phyloP scores from a whole-genome alignment of 2,888 invertebrate genomes.

The Thumatha senex region DNA sequence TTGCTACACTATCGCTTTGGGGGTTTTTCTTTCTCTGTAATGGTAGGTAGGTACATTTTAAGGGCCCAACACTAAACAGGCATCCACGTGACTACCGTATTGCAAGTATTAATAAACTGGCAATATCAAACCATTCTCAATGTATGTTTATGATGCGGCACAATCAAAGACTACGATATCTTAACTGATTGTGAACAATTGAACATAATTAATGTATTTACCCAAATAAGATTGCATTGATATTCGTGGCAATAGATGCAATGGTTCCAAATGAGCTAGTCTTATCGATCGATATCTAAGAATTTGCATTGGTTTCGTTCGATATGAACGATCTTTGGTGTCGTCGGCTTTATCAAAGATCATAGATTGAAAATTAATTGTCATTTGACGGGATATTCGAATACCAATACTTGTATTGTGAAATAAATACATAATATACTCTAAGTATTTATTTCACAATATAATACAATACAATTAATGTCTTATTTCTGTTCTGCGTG shows the following conservation, averaged over 20 bases:
- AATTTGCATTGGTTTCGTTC: slow-evolving; percentile 32
- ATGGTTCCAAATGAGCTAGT: slow-evolving; percentile 24
- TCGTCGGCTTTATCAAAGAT: slow-evolving; percentile 21
- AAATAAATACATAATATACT: background rate
- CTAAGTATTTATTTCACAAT: too few relatives aligned
- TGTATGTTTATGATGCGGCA: slow-evolving; percentile 48
- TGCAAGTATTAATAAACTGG: slow-evolving; percentile 40
- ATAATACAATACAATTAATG: too few relatives aligned
- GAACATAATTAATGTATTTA: slow-evolving; percentile 37
- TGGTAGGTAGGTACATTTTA: slow-evolving; percentile 27
- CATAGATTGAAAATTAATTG: slow-evolving; percentile 7
- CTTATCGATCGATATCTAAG: slow-evolving; percentile 27
- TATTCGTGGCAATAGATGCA: slow-evolving; percentile 35
- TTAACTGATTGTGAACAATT: slow-evolving; percentile 31
- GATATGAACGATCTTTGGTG: slow-evolving; percentile 16
- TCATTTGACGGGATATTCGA: background rate
- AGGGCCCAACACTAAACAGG: slow-evolving; percentile 29
- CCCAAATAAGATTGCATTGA: slow-evolving; percentile 32
- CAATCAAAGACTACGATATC: slow-evolving; percentile 43
- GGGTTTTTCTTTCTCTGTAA: too few relatives aligned
- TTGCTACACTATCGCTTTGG: too few relatives aligned
- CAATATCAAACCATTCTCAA: slow-evolving; percentile 45
- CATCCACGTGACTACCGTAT: slow-evolving; percentile 36
- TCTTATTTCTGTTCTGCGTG: too few relatives aligned
- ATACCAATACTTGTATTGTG: background rate